Evolutionary conservation across 2,888 invertebrate species (phyloP).

Genomic region (Argyresthia goedartella): DNA sequence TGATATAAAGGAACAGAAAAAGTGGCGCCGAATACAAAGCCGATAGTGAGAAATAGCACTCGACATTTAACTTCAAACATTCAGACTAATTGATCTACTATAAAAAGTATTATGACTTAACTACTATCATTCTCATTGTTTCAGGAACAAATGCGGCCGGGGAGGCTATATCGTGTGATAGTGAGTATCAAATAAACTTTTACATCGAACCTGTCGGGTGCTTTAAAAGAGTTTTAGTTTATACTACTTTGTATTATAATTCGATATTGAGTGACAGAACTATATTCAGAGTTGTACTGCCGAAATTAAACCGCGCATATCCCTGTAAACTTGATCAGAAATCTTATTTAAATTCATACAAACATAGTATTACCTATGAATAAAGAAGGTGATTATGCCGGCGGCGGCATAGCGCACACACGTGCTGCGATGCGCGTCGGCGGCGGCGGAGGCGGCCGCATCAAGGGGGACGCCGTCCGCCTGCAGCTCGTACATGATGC

Average conservation of each 20-base stretch:
- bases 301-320: background rate
- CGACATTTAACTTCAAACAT: too few species aligned
- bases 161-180: background rate
- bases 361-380: background rate
- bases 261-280: too few species aligned
- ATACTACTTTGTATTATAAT: too few species aligned
- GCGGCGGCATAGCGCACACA: background rate
- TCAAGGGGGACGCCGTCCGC: conserved; percentile 19
- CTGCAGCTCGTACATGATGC: conserved; percentile 15
- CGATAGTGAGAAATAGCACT: too few species aligned
- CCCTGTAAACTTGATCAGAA: background rate
- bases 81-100: too few species aligned
- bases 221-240: too few species aligned
- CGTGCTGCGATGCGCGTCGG: too few species aligned
- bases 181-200: background rate
- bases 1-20: too few species aligned
- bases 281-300: too few species aligned
- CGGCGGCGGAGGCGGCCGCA: background rate
- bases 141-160: background rate
- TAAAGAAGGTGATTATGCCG: background rate
- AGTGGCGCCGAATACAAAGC: too few species aligned
- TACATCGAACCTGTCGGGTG: too few species aligned
- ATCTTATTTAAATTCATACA: background rate
- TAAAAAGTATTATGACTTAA: too few species aligned
- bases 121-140: background rate